Conservation (phyloP, 2,888 invertebrate genomes). For the Phania funesta region DNA sequence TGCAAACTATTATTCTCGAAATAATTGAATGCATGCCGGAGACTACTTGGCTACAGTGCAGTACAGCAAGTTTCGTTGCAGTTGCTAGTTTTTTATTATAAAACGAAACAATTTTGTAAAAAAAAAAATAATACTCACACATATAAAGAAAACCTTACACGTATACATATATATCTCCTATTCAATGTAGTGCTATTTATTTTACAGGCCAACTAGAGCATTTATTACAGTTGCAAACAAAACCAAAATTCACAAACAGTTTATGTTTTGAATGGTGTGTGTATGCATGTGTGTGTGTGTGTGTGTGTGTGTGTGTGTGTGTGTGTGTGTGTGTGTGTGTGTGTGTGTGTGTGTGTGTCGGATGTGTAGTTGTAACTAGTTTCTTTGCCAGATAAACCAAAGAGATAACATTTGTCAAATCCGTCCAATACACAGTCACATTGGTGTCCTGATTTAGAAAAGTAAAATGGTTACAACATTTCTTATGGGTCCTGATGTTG, state of each 20-base stretch:
- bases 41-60: constrained; percentile 68
- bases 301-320: not conserved
- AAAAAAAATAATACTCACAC: not conserved
- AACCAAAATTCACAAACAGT: not conserved
- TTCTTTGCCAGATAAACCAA: constrained; percentile 32
- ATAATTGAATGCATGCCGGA: constrained; percentile 49
- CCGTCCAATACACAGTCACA: constrained; percentile 4
- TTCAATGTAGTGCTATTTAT: not conserved
- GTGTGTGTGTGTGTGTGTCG: not conserved
- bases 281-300: not conserved
- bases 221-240: constrained; percentile 11
- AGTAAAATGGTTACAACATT: constrained; percentile 30
- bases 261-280: too few species aligned
- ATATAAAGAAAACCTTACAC: not conserved
- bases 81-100: not conserved
- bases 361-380: not conserved
- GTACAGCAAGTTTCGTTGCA: constrained; percentile 34
- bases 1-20: constrained; percentile 20
- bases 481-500: constrained; percentile 40
- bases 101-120: constrained; percentile 40
- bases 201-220: constrained; percentile 20
- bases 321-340: not conserved
- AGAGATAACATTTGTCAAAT: constrained; percentile 49
- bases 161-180: not conserved
- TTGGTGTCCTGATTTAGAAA: constrained; percentile 1